A percentile compares a stretch with the other conserved stretches of the same genome.
Conservation (phyloP, 2,797 vertebrate species). For the Xyrichtys novacula region DNA sequence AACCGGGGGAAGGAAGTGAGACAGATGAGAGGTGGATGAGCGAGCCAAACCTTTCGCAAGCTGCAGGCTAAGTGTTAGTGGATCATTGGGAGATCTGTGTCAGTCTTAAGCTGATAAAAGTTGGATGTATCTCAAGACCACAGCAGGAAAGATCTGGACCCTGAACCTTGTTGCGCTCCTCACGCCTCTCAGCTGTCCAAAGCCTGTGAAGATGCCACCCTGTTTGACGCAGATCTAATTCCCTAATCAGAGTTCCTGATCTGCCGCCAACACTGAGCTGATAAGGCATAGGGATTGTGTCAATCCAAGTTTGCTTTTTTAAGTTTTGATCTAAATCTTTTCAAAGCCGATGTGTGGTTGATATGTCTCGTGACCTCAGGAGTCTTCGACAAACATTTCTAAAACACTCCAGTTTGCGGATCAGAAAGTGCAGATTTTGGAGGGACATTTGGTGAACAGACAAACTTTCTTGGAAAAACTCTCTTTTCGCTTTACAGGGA, state of each 20-base stretch:
- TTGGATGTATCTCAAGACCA: slow-evolving; percentile 34
- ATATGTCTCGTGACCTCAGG: slow-evolving; percentile 10
- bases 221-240: slow-evolving; percentile 19
- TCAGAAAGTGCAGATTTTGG: slow-evolving; percentile 2
- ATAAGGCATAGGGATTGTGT: slow-evolving; percentile 1
- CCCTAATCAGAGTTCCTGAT: slow-evolving; percentile 21
- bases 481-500: background rate
- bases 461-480: background rate
- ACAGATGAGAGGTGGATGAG: slow-evolving; percentile 49
- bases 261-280: slow-evolving; percentile 8
- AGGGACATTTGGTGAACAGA: slow-evolving; percentile 8
- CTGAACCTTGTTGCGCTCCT: slow-evolving; percentile 12
- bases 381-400: slow-evolving; percentile 15
- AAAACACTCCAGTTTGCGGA: background rate
- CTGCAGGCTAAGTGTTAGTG: slow-evolving; percentile 42
- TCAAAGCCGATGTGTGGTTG: slow-evolving; percentile 13
- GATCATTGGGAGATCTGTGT: slow-evolving; percentile 59
- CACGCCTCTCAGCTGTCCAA: slow-evolving; percentile 31
- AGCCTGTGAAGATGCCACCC: slow-evolving; percentile 31
- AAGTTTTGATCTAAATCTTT: slow-evolving; percentile 24
- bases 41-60: slow-evolving; percentile 50
- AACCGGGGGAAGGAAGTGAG: slow-evolving; percentile 43
- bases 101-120: slow-evolving; percentile 52
- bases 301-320: slow-evolving; percentile 15
- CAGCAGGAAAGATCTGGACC: slow-evolving; percentile 29